A percentile compares a stretch with the other conserved stretches of the same genome.
phyloP scores from a whole-genome alignment of 1,140 invertebrate genomes.

The Lucilia sericata region DNA sequence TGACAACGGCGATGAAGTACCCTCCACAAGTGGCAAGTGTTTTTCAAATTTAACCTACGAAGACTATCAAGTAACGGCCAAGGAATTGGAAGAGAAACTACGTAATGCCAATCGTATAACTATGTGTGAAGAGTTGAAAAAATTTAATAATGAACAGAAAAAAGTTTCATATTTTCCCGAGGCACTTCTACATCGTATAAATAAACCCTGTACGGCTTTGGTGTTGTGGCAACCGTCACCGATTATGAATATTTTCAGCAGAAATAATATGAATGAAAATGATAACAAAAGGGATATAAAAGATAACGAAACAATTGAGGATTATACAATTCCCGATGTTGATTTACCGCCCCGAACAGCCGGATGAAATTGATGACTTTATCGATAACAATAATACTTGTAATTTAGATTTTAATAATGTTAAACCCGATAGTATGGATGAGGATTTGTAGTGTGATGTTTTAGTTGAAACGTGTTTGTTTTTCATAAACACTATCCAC shows the following conservation, averaged over 20 bases:
- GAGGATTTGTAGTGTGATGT: slow-evolving; percentile 60
- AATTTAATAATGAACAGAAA: slow-evolving; percentile 68
- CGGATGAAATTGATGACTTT: slow-evolving; percentile 57
- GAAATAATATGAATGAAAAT: not conserved
- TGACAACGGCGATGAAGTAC: not conserved
- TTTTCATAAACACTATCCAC: not conserved
- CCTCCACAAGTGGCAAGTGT: slow-evolving; percentile 46
- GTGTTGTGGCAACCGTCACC: slow-evolving; percentile 80
- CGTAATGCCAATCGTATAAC: slow-evolving; percentile 72
- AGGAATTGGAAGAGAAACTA: slow-evolving; percentile 70
- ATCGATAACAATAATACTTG: slow-evolving; percentile 65
- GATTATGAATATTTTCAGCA: slow-evolving; percentile 28
- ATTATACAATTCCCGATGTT: slow-evolving; percentile 49
- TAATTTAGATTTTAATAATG: slow-evolving; percentile 64
- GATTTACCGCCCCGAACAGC: slow-evolving; percentile 51
- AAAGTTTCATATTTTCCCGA: slow-evolving; percentile 54
- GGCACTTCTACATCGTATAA: slow-evolving; percentile 67
- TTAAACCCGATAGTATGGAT: slow-evolving; percentile 63
- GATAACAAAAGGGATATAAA: not conserved
- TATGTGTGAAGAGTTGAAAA: slow-evolving; percentile 78
- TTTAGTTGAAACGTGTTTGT: not conserved
- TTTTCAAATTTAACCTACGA: slow-evolving; percentile 48
- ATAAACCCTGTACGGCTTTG: slow-evolving; percentile 80
- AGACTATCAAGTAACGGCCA: slow-evolving; percentile 60
- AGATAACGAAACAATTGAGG: slow-evolving; percentile 45